Conservation (phyloP, 2,113 vertebrate species). For the Cepphus grylle region DNA sequence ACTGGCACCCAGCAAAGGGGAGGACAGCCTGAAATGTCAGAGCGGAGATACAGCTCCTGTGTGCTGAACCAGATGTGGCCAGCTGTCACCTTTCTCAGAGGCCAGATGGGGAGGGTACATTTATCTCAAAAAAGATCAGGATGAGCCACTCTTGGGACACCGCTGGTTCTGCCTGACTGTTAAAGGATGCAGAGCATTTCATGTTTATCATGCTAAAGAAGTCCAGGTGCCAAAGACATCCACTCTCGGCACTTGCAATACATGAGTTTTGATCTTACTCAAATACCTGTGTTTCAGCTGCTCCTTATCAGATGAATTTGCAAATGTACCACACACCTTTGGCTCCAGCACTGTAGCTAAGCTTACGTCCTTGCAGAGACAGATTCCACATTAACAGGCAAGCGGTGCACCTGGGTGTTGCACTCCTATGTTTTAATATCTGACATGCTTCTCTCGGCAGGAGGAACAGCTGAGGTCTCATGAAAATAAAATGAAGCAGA, state of each 20-base stretch:
- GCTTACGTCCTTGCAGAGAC: background rate
- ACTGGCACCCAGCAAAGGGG: background rate
- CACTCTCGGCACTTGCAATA: background rate
- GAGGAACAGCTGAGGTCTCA: conserved; percentile 94
- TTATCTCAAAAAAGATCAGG: background rate
- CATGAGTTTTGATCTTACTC: background rate
- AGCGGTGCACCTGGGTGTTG: background rate
- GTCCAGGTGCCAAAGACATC: background rate
- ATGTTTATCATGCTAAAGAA: background rate
- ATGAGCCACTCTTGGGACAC: background rate
- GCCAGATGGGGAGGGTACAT: background rate
- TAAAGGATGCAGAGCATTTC: background rate
- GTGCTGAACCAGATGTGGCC: background rate
- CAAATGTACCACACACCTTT: background rate
- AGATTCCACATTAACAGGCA: background rate
- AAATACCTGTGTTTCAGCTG: background rate
- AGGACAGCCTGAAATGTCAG: background rate
- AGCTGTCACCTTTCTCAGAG: background rate
- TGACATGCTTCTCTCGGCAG: conserved; percentile 70
- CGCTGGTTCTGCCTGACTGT: background rate
- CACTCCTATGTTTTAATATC: background rate
- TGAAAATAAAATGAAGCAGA: conserved; percentile 94
- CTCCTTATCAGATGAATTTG: background rate
- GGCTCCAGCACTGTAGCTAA: background rate
- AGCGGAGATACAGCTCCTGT: background rate